Base-by-base conservation (phyloP, 2,113 vertebrate genomes). In the Carassius carassius region DNA sequence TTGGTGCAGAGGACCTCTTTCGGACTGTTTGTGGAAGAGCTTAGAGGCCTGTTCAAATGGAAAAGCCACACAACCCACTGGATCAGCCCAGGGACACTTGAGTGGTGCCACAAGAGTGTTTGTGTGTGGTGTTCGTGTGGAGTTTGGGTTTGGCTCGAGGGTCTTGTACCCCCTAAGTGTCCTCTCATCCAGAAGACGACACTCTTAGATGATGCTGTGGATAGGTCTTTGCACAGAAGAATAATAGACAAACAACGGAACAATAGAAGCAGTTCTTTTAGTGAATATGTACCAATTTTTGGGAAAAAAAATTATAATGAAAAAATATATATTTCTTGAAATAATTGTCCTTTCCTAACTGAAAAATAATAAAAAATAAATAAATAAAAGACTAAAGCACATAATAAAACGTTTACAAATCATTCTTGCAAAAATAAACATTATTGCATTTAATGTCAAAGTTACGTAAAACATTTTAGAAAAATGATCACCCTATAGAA, bases 1-100 rank as follows among this genome's bases (percentile, higher is more conserved):
- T 86, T 76, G 81, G 92, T 92, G 89, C 91, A 92, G 92, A 93
- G 91, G 91, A 90, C 86, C 77, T 86, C 91, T 89, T 90, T 87
- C 85, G 49, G 83, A 75, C 81, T 95, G 94, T 95, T 95, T 95
- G 93, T 90, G 88, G 91, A 94, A 93, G 92, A 92, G 93, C 94
- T 94, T 92, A 94, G 92, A 89, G 73, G 90, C 82, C 86, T 90
- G 81, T 91, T 90, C 90, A 91, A 92, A 93, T 91, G 92, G 88
- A 86, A 89, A 90, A 93, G 91, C 90, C 90, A 83, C 90, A 92
- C 92, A 87, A 92, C 89, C 91, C 90, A 75, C 91, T 74, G 92
- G 93, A 93, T 94, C 92, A 94, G 80, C 63, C 69, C 67, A 92
- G 92, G 90, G 90, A 93, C 90, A 91, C 91, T 92, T 82, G 81